A percentile compares a stretch with the other conserved stretches of the same genome.
phyloP scores from a whole-genome alignment of 2,888 invertebrate genomes.

The Gryllus longicercus region DNA sequence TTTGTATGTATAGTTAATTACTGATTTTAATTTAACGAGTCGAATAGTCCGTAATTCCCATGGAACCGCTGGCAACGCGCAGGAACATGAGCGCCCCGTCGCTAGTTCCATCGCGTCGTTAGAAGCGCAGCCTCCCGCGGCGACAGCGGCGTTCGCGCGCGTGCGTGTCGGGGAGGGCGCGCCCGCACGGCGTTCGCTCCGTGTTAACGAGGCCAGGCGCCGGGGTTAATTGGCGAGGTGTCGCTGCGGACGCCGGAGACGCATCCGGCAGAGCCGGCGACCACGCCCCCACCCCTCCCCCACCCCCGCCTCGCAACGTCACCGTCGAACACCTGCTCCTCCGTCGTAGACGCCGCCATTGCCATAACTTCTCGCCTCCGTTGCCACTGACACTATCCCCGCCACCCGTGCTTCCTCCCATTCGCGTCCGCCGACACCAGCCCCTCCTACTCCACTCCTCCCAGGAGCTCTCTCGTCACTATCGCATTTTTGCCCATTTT shows the following conservation, averaged over 20 bases:
- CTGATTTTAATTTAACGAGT: neutral
- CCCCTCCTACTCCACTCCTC: no score
- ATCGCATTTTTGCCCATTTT: no score
- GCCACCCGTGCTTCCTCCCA: no score
- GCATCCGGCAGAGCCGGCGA: neutral
- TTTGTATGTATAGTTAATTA: no score
- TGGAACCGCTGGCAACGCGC: neutral
- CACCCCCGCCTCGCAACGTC: neutral
- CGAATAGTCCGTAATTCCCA: neutral
- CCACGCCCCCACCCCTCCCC: neutral
- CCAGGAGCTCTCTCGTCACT: no score
- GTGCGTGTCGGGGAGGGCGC: slow-evolving; percentile 19
- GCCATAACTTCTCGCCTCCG: no score
- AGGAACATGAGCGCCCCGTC: neutral
- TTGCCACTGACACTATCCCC: no score
- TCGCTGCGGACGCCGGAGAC: neutral
- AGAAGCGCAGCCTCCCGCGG: neutral
- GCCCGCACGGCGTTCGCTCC: slow-evolving; percentile 21
- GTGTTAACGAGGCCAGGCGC: neutral
- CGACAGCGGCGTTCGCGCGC: neutral
- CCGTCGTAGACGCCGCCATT: neutral
- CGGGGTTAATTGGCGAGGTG: slow-evolving; percentile 9
- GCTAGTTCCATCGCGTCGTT: neutral
- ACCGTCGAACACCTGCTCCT: neutral
- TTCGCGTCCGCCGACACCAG: no score